These are phyloP conservation scores for Sinocyclocheilus grahami DNA, from an alignment of 2,113 vertebrate genomes.

Conservation along the genomic window DNA sequence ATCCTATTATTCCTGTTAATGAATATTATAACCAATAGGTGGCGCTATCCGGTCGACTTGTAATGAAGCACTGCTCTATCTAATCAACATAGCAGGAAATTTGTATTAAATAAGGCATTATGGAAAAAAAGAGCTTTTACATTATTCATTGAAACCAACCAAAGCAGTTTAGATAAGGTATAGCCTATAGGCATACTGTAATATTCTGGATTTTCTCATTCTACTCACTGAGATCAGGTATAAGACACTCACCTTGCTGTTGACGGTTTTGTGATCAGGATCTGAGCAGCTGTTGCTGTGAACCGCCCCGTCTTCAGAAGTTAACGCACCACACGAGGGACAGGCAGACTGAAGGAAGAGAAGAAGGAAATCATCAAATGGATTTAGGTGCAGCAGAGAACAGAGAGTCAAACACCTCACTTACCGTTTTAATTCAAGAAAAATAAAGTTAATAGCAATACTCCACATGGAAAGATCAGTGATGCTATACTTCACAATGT, in stretches of 20 bases:
- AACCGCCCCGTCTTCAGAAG: constrained; percentile 76
- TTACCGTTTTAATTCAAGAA: not conserved
- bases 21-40: not conserved
- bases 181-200: too few relatives aligned
- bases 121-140: too few relatives aligned
- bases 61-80: not conserved
- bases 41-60: not conserved
- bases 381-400: not conserved
- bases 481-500: not conserved
- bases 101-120: too few relatives aligned
- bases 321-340: constrained; percentile 78
- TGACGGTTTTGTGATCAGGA: constrained; percentile 77
- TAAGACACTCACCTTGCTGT: constrained; percentile 80
- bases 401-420: not conserved
- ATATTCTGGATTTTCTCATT: not conserved
- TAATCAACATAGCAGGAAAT: not conserved
- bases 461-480: not conserved
- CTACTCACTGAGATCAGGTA: constrained; percentile 47
- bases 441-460: not conserved
- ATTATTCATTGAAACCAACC: not conserved
- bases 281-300: constrained; percentile 83
- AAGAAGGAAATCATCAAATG: not conserved
- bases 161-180: not conserved
- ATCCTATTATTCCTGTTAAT: too few relatives aligned
- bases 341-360: constrained; percentile 76